Base-by-base conservation (phyloP, 2,113 vertebrate genomes). In the Oceanites oceanicus region DNA sequence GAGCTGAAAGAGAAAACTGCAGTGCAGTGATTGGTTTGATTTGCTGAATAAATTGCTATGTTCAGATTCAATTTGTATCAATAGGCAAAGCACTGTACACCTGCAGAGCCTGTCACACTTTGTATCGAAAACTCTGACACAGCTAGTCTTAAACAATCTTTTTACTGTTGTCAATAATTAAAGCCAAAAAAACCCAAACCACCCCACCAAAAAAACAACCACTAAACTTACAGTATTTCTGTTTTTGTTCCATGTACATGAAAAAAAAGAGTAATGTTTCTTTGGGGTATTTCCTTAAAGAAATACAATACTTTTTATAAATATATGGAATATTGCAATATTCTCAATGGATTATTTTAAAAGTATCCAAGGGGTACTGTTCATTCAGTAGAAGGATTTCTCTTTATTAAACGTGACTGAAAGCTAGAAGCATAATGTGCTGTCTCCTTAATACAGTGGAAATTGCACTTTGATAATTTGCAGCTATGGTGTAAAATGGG, bases 11-110 rank as follows among this genome's bases (percentile, higher is more conserved):
- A 95, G 81, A 95, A 97, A 98, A 96, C 93, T 96, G 88, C 96
- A 97, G 95, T 92, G 82, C 90, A 94, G 97, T 97, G 97, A 98
- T 98, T 97, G 97, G 97, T 97, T 98, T 98, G 98, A 98, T 98
- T 98, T 98, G 96, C 95, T 98, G 97, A 98, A 98, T 98, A 98
- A 98, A 98, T 98, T 98, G 97, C 98, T 97, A 90, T 97, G 97
- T 98, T 98, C 98, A 98, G 97, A 97, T 98, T 98, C 98, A 97
- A 97, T 98, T 98, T 98, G 97, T 98, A 98, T 98, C 98, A 98
- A 96, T 97, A 98, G 97, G 90, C 92, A 98, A 98, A 98, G 87
- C 92, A 96, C 94, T 97, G 93, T 97, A 95, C 90, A 97, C 97
- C 97, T 98, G 96, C 97, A 98, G 88, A 96, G 91, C 75, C 96